These are phyloP conservation scores for Salticus scenicus DNA, from an alignment of 2,888 invertebrate species.

Conservation along the genomic window DNA sequence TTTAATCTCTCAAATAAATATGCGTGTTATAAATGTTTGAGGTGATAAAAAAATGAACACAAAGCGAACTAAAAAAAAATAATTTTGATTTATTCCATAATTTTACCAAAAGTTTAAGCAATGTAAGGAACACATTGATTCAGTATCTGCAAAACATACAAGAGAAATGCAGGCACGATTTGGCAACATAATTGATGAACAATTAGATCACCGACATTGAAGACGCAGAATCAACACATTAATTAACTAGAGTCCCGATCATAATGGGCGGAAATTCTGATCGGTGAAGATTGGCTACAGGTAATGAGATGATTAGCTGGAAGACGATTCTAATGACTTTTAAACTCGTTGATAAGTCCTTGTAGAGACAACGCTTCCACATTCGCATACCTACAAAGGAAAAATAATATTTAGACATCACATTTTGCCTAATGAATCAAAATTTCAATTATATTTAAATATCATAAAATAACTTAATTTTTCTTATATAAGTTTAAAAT, in stretches of 20 bases:
- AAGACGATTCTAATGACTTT: not conserved
- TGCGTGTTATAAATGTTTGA: no score
- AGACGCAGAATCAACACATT: constrained; percentile 1
- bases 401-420: not conserved
- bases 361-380: constrained; percentile 84
- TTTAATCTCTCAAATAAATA: no score
- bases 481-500: no score
- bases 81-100: no score
- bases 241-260: constrained; percentile 29
- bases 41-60: no score
- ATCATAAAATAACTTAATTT: no score
- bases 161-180: constrained; percentile 2
- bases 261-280: constrained; percentile 1
- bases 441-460: not conserved
- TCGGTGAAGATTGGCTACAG: constrained; percentile 27
- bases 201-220: constrained; percentile 5
- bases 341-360: constrained; percentile 81
- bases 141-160: not conserved
- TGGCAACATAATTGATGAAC: not conserved
- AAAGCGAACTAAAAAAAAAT: no score
- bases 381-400: constrained; percentile 81
- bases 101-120: not conserved
- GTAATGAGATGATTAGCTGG: constrained; percentile 42
- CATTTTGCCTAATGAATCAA: not conserved
- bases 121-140: not conserved